Base-by-base conservation (phyloP, 2,113 vertebrate genomes). In the Papio anubis region DNA sequence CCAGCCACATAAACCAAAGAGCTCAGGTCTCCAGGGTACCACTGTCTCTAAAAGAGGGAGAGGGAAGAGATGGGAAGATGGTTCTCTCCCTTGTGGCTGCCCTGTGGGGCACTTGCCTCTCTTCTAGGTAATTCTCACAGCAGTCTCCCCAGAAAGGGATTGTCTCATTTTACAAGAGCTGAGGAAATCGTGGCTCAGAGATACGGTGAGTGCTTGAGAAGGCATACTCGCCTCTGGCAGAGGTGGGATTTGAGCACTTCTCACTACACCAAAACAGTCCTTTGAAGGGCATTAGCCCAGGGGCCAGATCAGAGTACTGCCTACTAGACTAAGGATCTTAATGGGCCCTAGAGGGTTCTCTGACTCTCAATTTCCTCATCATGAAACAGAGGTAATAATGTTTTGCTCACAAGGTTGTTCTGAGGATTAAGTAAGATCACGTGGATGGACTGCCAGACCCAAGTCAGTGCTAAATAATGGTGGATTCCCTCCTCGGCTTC, bases 401-500 rank as follows among this genome's bases (percentile, higher is more conserved):
- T 70, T 75, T 59, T 68, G 27, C 30, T 50, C 43, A 3, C 70
- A 84, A 70, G 38, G 43, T 16, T 68, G 25, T 75, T 76, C 68
- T 80, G 72, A 38, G 12, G 40, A 93, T 64, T 93, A 59, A 50
- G 12, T n/a, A 14, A 73, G 25, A 59, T 59, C 55, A 30, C 6
- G 0, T 16, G 25, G n/a, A 43, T 64, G 57, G 76, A 43, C 38
- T 18, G 20, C 23, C 2, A 0, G 38, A 45, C n/a, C 23, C 0
- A 0, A 45, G 83, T 52, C 52, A 73, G 50, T 6, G 5, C 11
- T 9, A 50, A 43, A 35, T 30, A n/a, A 40, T 55, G 38, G 18
- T 5, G 21, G 45, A 16, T 50, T 81, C 35, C n/a, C 25, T 43
- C 43, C 87, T 72, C 3, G 1, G 81, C 76, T 48, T 89, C 70